Evolutionary conservation across 2,888 invertebrate genomes (phyloP).

Genomic region (Meganola albula): DNA sequence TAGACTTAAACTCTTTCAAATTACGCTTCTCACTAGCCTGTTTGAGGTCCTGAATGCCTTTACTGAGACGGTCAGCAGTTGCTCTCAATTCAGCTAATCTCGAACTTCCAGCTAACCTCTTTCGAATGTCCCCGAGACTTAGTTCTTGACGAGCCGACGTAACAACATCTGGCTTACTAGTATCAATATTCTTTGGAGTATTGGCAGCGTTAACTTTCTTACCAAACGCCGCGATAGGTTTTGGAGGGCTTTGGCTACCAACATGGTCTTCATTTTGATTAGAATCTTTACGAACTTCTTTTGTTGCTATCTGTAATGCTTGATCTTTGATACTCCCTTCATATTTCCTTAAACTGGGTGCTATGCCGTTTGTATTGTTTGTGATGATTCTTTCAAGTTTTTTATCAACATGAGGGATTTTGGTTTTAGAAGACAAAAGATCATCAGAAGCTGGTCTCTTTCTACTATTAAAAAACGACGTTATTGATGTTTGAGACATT

Average conservation of each 20-base stretch:
- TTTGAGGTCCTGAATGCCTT: conserved; percentile 80
- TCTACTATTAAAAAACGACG: conserved; percentile 85
- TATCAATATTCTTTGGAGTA: conserved; percentile 30
- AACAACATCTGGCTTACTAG: conserved; percentile 53
- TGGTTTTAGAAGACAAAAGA: conserved; percentile 70
- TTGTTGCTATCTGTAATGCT: conserved; percentile 16
- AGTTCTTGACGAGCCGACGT: conserved; percentile 77
- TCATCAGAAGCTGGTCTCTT: conserved; percentile 87
- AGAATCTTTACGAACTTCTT: conserved; percentile 5
- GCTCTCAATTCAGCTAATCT: conserved; percentile 84
- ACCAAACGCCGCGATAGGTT: conserved; percentile 36
- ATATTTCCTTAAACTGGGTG: conserved; percentile 24
- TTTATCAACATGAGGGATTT: conserved; percentile 57
- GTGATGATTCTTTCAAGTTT: too few species aligned
- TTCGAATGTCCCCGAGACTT: conserved; percentile 83
- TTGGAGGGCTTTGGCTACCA: conserved; percentile 11
- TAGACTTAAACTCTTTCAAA: conserved; percentile 83
- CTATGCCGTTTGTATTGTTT: conserved; percentile 32
- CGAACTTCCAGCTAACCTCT: conserved; percentile 81
- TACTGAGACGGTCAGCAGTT: conserved; percentile 81
- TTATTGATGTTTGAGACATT: conserved; percentile 88
- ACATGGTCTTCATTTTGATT: conserved; percentile 7
- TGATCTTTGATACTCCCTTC: conserved; percentile 17
- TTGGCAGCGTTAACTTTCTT: conserved; percentile 56
- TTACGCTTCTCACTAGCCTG: conserved; percentile 66